A percentile compares a stretch with the other conserved stretches of the same genome.
phyloP scores from a whole-genome alignment of 2,113 vertebrate species.

The Isichthys henryi region DNA sequence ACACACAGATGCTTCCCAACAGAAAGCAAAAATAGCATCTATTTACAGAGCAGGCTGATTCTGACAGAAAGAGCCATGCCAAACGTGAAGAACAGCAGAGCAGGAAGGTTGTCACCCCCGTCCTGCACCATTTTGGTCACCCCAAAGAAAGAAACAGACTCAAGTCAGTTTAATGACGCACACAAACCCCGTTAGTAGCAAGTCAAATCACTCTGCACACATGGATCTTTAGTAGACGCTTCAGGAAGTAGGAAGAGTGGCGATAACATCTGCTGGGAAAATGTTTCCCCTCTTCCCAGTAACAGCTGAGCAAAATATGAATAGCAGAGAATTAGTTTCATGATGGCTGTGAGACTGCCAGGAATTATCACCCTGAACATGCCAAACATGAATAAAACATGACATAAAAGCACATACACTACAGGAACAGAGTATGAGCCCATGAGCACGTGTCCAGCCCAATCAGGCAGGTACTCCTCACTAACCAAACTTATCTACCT shows the following conservation, averaged over 20 bases:
- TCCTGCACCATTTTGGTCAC: neutral
- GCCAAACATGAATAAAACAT: neutral
- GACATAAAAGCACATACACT: neutral
- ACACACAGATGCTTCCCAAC: neutral
- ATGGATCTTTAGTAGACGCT: conserved; percentile 36
- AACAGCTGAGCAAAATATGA: conserved; percentile 23
- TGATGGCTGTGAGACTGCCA: neutral
- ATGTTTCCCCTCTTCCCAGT: conserved; percentile 26
- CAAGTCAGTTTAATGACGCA: neutral
- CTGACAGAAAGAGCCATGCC: neutral
- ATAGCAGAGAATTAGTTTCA: neutral
- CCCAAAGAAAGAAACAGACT: neutral
- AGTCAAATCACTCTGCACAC: neutral
- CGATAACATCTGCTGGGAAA: conserved; percentile 58
- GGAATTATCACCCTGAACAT: neutral
- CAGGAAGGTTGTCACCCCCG: neutral
- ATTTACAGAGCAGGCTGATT: neutral
- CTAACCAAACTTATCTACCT: neutral
- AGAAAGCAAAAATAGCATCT: neutral
- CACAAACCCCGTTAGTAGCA: neutral
- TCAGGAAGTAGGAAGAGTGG: conserved; percentile 47
- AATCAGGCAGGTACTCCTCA: neutral
- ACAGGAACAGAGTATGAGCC: neutral
- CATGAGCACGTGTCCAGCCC: neutral
- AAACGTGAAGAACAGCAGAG: neutral